Evolutionary conservation across 2,888 invertebrate genomes (phyloP).

Genomic region (Rhingia rostrata): DNA sequence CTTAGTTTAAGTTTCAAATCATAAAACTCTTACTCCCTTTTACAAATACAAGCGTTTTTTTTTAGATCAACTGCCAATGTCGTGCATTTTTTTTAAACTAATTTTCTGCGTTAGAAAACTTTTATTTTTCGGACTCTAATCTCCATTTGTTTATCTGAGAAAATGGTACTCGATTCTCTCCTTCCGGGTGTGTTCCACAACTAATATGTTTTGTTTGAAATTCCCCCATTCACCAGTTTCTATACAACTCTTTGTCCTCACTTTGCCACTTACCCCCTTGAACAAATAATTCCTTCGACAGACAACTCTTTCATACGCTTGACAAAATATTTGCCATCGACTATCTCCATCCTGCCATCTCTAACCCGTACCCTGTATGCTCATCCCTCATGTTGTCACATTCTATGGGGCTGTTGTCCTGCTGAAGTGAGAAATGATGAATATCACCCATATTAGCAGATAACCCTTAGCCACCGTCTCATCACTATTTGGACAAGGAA

Average conservation of each 20-base stretch:
- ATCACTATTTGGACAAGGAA: constrained; percentile 25
- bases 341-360: constrained; percentile 20
- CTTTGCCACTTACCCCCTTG: background rate
- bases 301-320: constrained; percentile 12
- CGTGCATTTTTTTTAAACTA: too few species aligned
- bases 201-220: background rate
- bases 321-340: constrained; percentile 16
- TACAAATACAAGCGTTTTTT: too few species aligned
- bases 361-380: background rate
- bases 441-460: constrained; percentile 51
- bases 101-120: too few species aligned
- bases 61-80: too few species aligned
- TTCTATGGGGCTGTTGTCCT: background rate
- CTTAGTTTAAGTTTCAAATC: too few species aligned
- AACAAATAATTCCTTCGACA: background rate
- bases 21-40: too few species aligned
- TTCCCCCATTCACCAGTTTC: background rate
- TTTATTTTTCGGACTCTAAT: too few species aligned
- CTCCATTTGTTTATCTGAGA: too few species aligned
- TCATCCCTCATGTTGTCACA: constrained; percentile 17
- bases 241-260: background rate
- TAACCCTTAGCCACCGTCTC: constrained; percentile 37
- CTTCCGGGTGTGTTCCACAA: background rate
- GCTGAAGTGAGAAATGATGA: constrained; percentile 57
- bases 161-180: background rate